A percentile compares a stretch with the other conserved stretches of the same genome.
phyloP scores from a whole-genome alignment of 2,113 vertebrate species.

The Agapornis roseicollis region DNA sequence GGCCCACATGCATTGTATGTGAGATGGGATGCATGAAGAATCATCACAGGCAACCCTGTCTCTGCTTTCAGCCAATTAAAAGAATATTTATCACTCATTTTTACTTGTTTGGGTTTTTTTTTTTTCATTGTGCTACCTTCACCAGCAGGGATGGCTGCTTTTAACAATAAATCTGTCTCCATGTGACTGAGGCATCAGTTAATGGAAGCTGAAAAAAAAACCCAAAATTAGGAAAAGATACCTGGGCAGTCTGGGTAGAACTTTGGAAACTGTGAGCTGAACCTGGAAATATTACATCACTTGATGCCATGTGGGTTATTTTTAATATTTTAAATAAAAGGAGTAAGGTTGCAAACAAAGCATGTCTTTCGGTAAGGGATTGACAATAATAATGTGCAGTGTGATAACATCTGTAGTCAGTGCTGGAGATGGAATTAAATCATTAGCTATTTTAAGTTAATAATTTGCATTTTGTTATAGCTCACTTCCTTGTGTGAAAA shows the following conservation, averaged over 20 bases:
- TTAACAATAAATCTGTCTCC: not conserved
- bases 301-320: not conserved
- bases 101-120: fast-evolving
- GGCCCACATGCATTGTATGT: not conserved
- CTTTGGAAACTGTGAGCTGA: not conserved
- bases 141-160: not conserved
- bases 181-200: not conserved
- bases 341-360: not conserved
- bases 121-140: not conserved
- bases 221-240: not conserved
- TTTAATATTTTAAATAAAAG: not conserved
- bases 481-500: not conserved
- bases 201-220: not conserved
- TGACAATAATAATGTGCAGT: not conserved
- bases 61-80: not conserved
- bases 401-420: not conserved
- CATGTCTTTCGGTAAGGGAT: not conserved
- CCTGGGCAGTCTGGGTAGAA: not conserved
- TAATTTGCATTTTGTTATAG: not conserved
- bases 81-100: not conserved
- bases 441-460: not conserved
- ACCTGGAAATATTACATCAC: fast-evolving
- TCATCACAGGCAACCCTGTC: not conserved
- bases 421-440: not conserved
- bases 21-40: not conserved